Evolutionary conservation across 1,140 invertebrate species (phyloP).

Genomic region (Paralvinella palmiformis): DNA sequence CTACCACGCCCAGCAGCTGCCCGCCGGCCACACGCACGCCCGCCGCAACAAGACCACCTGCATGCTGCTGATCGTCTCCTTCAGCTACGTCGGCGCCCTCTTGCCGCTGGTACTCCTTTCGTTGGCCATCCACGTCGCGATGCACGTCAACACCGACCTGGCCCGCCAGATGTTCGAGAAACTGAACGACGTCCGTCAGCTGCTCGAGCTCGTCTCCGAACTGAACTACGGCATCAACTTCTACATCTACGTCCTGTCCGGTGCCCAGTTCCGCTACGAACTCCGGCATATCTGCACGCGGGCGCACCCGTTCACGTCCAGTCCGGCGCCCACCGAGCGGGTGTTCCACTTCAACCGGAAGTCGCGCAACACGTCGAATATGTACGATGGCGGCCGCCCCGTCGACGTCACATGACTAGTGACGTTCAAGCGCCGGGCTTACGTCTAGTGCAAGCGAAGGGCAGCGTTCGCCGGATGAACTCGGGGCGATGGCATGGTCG

Average conservation of each 20-base stretch:
- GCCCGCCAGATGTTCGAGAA: not conserved
- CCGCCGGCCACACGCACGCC: not conserved
- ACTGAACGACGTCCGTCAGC: constrained; percentile 6
- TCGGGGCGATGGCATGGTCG: no score
- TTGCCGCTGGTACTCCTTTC: constrained; percentile 32
- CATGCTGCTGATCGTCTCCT: constrained; percentile 38
- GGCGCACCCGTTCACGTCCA: not conserved
- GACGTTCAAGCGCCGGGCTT: no score
- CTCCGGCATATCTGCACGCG: not conserved
- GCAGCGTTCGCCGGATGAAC: no score
- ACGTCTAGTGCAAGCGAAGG: no score
- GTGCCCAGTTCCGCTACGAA: constrained; percentile 14
- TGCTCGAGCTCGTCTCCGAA: constrained; percentile 17
- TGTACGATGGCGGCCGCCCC: no score
- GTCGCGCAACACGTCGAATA: not conserved
- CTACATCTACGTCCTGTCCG: constrained; percentile 18
- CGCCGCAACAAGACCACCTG: constrained; percentile 35
- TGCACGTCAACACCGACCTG: not conserved
- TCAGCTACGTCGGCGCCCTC: constrained; percentile 35
- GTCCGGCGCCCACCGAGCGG: not conserved
- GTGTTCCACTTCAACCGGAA: constrained; percentile 2
- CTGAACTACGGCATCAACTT: constrained; percentile 16
- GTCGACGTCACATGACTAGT: no score
- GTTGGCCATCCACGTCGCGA: constrained; percentile 24
- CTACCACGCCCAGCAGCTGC: not conserved